Conservation (phyloP, 2,888 invertebrate genomes). For the Temnothorax ravouxi region DNA sequence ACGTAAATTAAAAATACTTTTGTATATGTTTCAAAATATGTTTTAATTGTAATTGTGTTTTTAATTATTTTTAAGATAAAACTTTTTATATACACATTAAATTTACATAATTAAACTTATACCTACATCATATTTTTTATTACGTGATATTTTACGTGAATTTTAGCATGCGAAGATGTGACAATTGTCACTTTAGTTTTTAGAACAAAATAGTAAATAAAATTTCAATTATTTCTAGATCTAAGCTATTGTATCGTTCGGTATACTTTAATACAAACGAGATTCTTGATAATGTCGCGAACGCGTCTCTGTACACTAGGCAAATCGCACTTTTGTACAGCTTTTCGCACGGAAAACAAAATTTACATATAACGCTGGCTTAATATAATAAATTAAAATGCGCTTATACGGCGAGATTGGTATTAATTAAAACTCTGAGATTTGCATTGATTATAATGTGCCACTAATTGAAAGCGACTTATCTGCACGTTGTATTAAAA, state of each 20-base stretch:
- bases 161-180: not conserved
- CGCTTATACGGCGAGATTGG: constrained; percentile 72
- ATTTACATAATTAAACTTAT: not conserved
- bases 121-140: not conserved
- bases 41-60: not conserved
- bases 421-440: constrained; percentile 81
- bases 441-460: constrained; percentile 82
- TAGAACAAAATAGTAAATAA: not conserved
- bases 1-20: not conserved
- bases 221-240: not conserved
- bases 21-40: not conserved
- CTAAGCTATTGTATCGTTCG: not conserved
- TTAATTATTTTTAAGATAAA: not conserved
- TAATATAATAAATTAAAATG: constrained; percentile 80
- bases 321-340: constrained; percentile 34
- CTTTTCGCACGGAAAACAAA: constrained; percentile 49
- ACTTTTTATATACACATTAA: not conserved
- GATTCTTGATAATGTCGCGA: constrained; percentile 14
- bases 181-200: not conserved
- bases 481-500: constrained; percentile 82
- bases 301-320: not conserved
- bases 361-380: constrained; percentile 56
- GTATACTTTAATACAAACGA: not conserved
- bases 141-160: not conserved
- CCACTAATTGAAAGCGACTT: constrained; percentile 83